Conservation (phyloP, 1,140 invertebrate species). For the Drosophila baimaii region DNA sequence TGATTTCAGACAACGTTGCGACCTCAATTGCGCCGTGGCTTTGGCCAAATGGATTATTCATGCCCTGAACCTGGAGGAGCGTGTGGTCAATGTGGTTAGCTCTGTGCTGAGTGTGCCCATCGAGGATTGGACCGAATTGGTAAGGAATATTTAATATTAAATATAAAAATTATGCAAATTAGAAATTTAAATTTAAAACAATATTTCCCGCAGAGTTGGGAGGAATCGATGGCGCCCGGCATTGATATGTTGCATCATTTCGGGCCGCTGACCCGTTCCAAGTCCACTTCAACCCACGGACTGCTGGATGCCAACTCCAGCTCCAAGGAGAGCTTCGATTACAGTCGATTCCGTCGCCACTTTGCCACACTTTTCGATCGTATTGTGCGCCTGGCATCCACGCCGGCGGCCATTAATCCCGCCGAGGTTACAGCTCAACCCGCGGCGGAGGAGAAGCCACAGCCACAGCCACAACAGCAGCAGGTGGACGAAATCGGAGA, state of each 20-base stretch:
- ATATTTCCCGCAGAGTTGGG: conserved; percentile 72
- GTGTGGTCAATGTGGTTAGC: conserved; percentile 70
- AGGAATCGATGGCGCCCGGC: conserved; percentile 80
- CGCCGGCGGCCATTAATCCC: conserved; percentile 13
- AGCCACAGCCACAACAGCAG: conserved; percentile 1
- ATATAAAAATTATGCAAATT: neutral
- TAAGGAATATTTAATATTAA: conserved; percentile 19
- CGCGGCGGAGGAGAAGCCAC: neutral
- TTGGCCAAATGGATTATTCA: conserved; percentile 77
- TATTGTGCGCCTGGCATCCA: conserved; percentile 71
- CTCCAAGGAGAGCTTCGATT: conserved; percentile 69
- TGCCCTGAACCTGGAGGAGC: conserved; percentile 75
- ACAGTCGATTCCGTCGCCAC: conserved; percentile 71
- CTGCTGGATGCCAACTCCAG: conserved; percentile 50
- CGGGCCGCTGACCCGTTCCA: conserved; percentile 75
- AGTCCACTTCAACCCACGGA: conserved; percentile 64
- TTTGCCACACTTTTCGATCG: conserved; percentile 76
- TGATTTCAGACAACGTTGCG: conserved; percentile 69
- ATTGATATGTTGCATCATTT: conserved; percentile 83
- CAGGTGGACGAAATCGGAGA: conserved; percentile 54
- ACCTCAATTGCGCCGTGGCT: conserved; percentile 77
- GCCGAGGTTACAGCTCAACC: conserved; percentile 4
- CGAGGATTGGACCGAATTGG: conserved; percentile 79
- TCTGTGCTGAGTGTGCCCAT: conserved; percentile 73
- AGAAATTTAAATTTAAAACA: conserved; percentile 3